Base-by-base conservation (phyloP, 1,140 invertebrate species). In the Lithobius niger region DNA sequence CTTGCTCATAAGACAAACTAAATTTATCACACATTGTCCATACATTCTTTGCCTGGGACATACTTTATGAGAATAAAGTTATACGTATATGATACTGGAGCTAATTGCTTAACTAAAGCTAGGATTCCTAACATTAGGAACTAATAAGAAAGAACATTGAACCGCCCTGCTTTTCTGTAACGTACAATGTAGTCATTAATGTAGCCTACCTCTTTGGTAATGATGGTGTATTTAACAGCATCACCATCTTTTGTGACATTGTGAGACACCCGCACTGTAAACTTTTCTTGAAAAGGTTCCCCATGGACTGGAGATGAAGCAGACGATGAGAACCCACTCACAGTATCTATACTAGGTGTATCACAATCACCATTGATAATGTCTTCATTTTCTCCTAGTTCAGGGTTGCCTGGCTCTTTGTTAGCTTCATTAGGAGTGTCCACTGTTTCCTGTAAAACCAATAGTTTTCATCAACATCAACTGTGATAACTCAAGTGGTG, bases 241-340 rank as follows among this genome's bases (percentile, higher is more conserved):
- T 69, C 67, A 25, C 69, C 72, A 66, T 72, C 65, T 60, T 74
- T 66, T 1, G 58, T 71, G 1, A 72, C 65, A 52, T 67, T 64
- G 44, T 70, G 65, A 45, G 67, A 64, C 22, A 74, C 66, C 42
- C 61, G 59, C 10, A 71, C 65, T 40, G 54, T 59, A 54, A 62
- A 74, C 6, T 64, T 57, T 25, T 69, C 66, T 43, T 64, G 58
- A 54, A 69, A 69, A 4, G 69, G 63, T 27, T 57, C 64, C 18
- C 58, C 57, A 21, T 61, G 65, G 13, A 54, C 50, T 6, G 54
- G 54, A 4, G 54, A 45, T 4, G 54, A 55, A 27, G 45, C 54
- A 24, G 44, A 6, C 4, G 54, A 55, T 24, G 54, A 55, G 25
- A 55, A 48, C 6, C 27, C 54, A 42, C 54, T 55, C 13, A 50